Evolutionary conservation across 30 jellyfish, hydroid and myxozoan species (phyloP), one percentile per base, ranked within the genome.

Genomic region (Chrysaora quinquecirrha): DNA sequence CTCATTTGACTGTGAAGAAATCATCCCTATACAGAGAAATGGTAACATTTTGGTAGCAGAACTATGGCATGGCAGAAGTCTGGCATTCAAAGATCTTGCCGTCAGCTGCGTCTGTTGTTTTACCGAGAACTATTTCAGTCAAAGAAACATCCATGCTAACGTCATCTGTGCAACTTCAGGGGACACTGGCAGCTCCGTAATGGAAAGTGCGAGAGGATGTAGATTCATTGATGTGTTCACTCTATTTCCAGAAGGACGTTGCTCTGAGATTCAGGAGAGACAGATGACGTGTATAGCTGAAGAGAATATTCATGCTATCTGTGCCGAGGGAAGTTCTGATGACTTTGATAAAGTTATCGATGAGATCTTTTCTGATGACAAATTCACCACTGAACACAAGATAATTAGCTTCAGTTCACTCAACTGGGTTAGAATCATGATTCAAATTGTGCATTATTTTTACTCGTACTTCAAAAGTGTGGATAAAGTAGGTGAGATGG

Each of bases 111-210:
- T 87, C 27, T 83, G 90, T 10, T 65, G 18, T 18, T 70, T 92
- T n/a, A 24, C 76, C 0, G 91, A 86, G 49, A 65, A 73, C 32
- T 49, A 32, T 1, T 61, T 80, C 25, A 61, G 30, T 20, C 56
- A 72, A 46, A 34, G 71, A 43, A 54, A 52, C 3, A 18, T 9
- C 16, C 84, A 75, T 34, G 78, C 70, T 0, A 58, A 69, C 54
- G 75, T 92, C 27, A 69, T 64, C 62, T 94, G 88, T 48, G 88
- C 89, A 48, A 92, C 98, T 20, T 92, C 98, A 1, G 98, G 98
- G 14, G 98, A 92, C 60, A 92, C 98, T 48, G 98, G 98, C 38
- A 86, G 98, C 71, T 88, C 98, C 3, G 88, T 78, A 22, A 82
- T 87, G 75, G 89, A 92, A 31, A 78, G 80, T 29, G 80, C 67